Evolutionary conservation across 1,140 invertebrate species (phyloP), one percentile per base, ranked within the genome.

Genomic region (Plectrocnemia conspersa): DNA sequence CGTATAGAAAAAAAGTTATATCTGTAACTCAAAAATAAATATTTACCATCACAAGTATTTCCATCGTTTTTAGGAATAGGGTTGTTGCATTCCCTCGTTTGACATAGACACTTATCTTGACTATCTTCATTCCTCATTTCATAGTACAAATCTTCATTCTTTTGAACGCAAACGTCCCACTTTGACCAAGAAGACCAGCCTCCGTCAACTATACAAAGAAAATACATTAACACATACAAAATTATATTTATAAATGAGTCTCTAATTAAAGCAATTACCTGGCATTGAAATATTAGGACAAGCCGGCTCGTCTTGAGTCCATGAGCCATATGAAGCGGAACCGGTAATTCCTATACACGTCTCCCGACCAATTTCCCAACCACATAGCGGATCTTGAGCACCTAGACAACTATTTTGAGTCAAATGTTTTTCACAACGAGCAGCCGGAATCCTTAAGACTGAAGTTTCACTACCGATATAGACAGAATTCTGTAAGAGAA

Each of bases 341-440:
- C 79, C 76, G 50, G 77, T 74, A 0, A 85, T 78, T 0, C 81
- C 72, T 0, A 83, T 80, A 64, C 93, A 96, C 7, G 72, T 68
- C 44, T 88, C 80, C 3, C 79, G 69, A 2, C 81, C 74, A 48
- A 85, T 83, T 68, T 95, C 85, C 93, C 93, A 97, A 0, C 91
- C 93, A 70, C 93, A 97, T 67, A 96, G 92, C 0, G 93, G 93
- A 71, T 97, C 93, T 73, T 86, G 86, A 0, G 91, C 85, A 63
- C 85, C 84, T 15, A 92, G 63, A 68, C 93, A 97, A 1, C 84
- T 79, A 2, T 80, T 71, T 27, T 81, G 78, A 1, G 77, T 83
- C 13, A 73, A 74, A 69, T 91, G 86, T 2, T 89, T 77, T 18
- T 73, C 72, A 66, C 93, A 97, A 42, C 90, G 85, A 40, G 86